Evolutionary conservation across 2,113 vertebrate species (phyloP), one percentile per base, ranked within the genome.

Genomic region (Typhlomys cinereus): DNA sequence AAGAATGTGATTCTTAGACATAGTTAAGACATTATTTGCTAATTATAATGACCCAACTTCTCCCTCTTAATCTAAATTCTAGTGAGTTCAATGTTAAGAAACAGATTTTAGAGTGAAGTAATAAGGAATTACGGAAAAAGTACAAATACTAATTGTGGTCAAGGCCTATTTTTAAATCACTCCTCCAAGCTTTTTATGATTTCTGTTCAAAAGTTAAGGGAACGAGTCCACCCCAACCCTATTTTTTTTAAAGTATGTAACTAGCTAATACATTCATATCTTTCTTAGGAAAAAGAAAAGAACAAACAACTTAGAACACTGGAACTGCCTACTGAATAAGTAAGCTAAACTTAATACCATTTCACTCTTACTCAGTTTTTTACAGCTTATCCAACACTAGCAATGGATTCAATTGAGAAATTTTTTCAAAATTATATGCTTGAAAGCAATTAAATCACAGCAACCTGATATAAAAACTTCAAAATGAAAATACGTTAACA

Each of bases 381-480:
- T 66, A 85, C 69, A 85, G 11, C 39, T 78, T 85, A 92, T 39
- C 61, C 25, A 76, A 9, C 4, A 50, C 15, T 69, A 94, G 71
- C 34, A 89, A 29, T 64, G 8, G 44, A 66, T 67, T 75, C 78
- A 92, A 85, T 17, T 44, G 52, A 89, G 67, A 64, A 46, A 87
- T 87, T 88, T 29, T 62, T 78, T 91, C 59, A 90, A 89, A 85
- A 67, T 48, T 61, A 41, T 57, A 54, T 9, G 66, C 11, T 36
- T 44, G 93, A 95, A 93, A 81, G 59, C 41, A 95, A 75, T 95
- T 83, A 88, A 83, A 82, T 94, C n/a, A 92, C 88, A 92, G 50
- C 62, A 84, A 71, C n/a, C 54, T 62, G 27, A 23, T 5, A 75
- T 67, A 79, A 92, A 90, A 64, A 86, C 74, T 70, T 95, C 66